phyloP scores from a whole-genome alignment of 2,888 invertebrate genomes.

The Mythimna loreyi region DNA sequence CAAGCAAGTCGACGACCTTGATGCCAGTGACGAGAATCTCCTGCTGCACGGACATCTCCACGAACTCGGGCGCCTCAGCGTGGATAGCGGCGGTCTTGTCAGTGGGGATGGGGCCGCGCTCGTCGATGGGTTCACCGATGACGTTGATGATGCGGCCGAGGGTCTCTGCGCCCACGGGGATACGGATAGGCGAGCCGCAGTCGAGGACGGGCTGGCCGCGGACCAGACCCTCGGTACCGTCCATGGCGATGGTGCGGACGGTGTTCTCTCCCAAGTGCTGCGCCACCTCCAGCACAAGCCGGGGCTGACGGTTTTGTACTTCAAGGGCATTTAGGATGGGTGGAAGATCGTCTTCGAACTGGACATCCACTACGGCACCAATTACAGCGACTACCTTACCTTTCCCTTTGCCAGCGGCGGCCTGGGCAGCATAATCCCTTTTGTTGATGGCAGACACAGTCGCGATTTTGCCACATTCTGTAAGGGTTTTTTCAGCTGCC shows the following conservation, averaged over 20 bases:
- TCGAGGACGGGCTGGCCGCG: constrained; percentile 96
- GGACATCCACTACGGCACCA: constrained; percentile 99
- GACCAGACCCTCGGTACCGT: constrained; percentile 97
- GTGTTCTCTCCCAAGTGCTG: constrained; percentile 98
- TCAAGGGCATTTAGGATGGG: constrained; percentile 99
- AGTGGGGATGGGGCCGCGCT: constrained; percentile 96
- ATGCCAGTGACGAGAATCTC: constrained; percentile 98
- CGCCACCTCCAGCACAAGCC: constrained; percentile 96
- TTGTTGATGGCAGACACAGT: constrained; percentile 83
- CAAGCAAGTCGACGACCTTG: constrained; percentile 98
- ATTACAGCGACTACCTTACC: constrained; percentile 98
- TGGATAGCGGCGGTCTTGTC: constrained; percentile 96
- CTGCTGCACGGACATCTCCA: constrained; percentile 97
- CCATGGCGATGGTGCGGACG: constrained; percentile 98
- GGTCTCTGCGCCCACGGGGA: constrained; percentile 97
- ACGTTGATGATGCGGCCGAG: constrained; percentile 98
- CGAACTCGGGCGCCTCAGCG: constrained; percentile 97
- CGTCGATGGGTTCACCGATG: constrained; percentile 96
- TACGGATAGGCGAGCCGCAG: constrained; percentile 96
- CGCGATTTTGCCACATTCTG: constrained; percentile 91
- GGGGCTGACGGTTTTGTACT: constrained; percentile 95
- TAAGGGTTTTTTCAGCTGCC: constrained; percentile 90
- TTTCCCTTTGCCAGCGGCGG: constrained; percentile 76
- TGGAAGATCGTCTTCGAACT: constrained; percentile 97
- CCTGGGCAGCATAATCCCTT: constrained; percentile 85